Percentiles rank a stretch among this genome's conserved stretches.
Evolutionary conservation across 1,140 invertebrate species (phyloP).

Genomic region (Manduca sexta): DNA sequence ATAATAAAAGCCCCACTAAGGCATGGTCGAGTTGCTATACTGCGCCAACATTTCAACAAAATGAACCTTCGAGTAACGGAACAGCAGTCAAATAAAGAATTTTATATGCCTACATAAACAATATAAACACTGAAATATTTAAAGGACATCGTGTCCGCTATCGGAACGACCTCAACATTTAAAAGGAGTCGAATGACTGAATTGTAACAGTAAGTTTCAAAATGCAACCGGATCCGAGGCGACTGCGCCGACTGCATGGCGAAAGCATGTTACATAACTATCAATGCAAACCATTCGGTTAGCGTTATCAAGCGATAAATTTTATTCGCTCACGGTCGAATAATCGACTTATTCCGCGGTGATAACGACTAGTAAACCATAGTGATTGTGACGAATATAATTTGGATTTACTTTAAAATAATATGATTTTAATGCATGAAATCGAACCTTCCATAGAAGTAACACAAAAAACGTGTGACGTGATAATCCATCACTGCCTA

Average conservation of each 20-base stretch:
- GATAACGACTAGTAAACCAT: conserved; percentile 28
- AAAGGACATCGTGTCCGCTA: conserved; percentile 2
- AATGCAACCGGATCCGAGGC: conserved; percentile 25
- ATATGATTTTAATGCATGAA: too few species aligned
- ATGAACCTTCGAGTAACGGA: too few species aligned
- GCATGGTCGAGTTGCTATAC: too few species aligned
- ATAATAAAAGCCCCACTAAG: too few species aligned
- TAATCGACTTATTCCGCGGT: conserved; percentile 38
- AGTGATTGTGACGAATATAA: conserved; percentile 7
- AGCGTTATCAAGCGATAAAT: conserved; percentile 51
- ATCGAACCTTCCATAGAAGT: too few species aligned
- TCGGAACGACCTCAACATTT: conserved; percentile 15
- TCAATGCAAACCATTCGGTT: conserved; percentile 25
- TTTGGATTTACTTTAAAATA: conserved; percentile 6
- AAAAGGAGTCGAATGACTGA: conserved; percentile 8
- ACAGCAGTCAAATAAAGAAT: too few species aligned
- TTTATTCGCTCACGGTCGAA: conserved; percentile 52
- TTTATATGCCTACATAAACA: not conserved
- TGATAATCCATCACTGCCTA: too few species aligned
- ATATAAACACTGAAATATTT: conserved; percentile 2
- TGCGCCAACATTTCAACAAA: too few species aligned
- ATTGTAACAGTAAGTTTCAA: conserved; percentile 17
- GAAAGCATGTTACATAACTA: conserved; percentile 32
- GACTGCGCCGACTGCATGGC: conserved; percentile 15
- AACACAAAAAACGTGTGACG: too few species aligned